A percentile compares a stretch with the other conserved stretches of the same genome.
phyloP scores from a whole-genome alignment of 1,140 invertebrate genomes.

The Drosophila novamexicana region DNA sequence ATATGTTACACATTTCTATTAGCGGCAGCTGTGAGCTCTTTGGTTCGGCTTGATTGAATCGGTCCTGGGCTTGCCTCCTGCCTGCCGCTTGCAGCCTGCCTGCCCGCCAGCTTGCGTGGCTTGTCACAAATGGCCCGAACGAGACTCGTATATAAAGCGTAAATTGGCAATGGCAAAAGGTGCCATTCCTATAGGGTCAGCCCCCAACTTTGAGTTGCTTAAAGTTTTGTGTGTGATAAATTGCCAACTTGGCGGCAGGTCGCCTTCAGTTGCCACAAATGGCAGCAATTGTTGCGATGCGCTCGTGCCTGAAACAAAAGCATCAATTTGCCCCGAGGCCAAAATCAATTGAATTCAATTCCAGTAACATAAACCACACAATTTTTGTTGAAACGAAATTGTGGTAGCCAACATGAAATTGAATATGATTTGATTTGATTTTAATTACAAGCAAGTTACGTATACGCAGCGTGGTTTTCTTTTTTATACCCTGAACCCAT shows the following conservation, averaged over 20 bases:
- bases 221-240: slow-evolving; percentile 41
- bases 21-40: slow-evolving; percentile 32
- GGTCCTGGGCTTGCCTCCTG: not conserved
- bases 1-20: slow-evolving; percentile 22
- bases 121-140: slow-evolving; percentile 49
- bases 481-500: not conserved
- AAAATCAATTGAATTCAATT: slow-evolving; percentile 18
- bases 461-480: not conserved
- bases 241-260: slow-evolving; percentile 23
- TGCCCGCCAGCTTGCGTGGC: slow-evolving; percentile 3
- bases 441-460: slow-evolving; percentile 25
- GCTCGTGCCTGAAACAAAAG: slow-evolving; percentile 41
- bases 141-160: slow-evolving; percentile 51
- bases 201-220: slow-evolving; percentile 17
- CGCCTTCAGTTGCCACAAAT: slow-evolving; percentile 31
- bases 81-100: not conserved
- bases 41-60: slow-evolving; percentile 38
- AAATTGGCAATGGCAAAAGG: slow-evolving; percentile 49
- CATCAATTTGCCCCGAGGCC: slow-evolving; percentile 17
- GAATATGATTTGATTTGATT: slow-evolving; percentile 35
- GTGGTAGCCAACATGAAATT: slow-evolving; percentile 22
- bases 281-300: slow-evolving; percentile 34
- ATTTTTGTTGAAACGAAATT: not conserved
- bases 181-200: slow-evolving; percentile 20
- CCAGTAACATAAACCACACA: not conserved